Base-by-base conservation (phyloP, 2,113 vertebrate genomes). In the Gallinago undulata region DNA sequence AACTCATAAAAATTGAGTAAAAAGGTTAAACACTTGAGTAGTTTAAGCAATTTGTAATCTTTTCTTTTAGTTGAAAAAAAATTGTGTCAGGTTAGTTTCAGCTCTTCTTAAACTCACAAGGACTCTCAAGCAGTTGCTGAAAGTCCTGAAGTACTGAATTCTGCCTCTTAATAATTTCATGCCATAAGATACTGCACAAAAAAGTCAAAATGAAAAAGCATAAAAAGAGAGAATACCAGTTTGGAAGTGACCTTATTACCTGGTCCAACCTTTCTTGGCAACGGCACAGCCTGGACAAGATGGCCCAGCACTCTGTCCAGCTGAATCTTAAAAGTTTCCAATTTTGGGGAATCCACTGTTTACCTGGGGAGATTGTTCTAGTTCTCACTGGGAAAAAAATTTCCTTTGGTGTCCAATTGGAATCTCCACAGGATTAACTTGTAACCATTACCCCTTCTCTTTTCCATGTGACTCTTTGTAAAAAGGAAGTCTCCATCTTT, bases 81-180 rank as follows among this genome's bases (percentile, higher is more conserved):
- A 14, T 67, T 70, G 8, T 43, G 6, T 90, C 10, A 0, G 0
- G 88, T 93, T 39, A 73, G 17, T 69, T 94, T 92, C 51, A 66
- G 24, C 21, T 56, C 13, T 81, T 90, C 21, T 45, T 81, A 73
- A 45, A 53, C 74, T 60, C 27, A 5, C 7, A 50, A 90, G 48
- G 31, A 55, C n/a, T 95, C 70, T 78, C 5, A 60, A 41, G 43
- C 33, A 77, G 23, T 83, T 70, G 9, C 68, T 78, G 18, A 37
- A 93, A 87, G 59, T 90, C 80, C 88, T 87, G 31, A 60, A 95
- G 63, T 84, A 83, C 50, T 83, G n/a, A 94, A 84, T 95, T 94
- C 22, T 74, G 33, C 63, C 48, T 91, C 89, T 92, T 96, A 85
- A 87, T 92, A 90, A 89, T 78, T 84, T 85, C 7, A 25, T 74